Evolutionary conservation across 2,113 vertebrate species (phyloP).

Genomic region (Neodon shergylaensis): DNA sequence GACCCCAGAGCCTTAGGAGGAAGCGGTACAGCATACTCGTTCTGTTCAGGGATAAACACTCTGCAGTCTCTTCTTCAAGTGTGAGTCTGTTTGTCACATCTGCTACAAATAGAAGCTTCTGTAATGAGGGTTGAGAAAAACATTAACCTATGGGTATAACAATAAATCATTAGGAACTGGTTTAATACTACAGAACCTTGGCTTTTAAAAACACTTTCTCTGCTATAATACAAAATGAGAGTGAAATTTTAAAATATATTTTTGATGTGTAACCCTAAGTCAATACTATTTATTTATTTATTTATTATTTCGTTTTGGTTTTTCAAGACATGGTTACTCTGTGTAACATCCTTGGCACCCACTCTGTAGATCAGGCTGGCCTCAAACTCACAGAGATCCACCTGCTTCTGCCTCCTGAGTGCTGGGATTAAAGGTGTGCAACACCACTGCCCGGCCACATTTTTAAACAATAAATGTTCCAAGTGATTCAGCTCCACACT

Average conservation of each 20-base stretch:
- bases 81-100: background rate
- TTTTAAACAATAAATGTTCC: slow-evolving; percentile 48
- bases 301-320: background rate
- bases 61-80: background rate
- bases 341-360: background rate
- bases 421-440: background rate
- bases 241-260: slow-evolving; percentile 16
- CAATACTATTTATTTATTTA: background rate
- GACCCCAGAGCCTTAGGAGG: background rate
- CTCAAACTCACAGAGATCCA: background rate
- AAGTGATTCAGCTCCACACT: slow-evolving; percentile 31
- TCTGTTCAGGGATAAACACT: background rate
- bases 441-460: background rate
- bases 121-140: background rate
- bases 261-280: background rate
- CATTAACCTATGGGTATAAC: background rate
- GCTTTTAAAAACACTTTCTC: slow-evolving; percentile 40
- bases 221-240: slow-evolving; percentile 14
- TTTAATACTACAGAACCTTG: background rate
- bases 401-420: background rate
- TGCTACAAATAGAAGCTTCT: background rate
- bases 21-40: background rate
- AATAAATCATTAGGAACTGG: background rate
- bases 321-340: background rate
- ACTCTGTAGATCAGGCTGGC: background rate